Evolutionary conservation across 2,113 vertebrate species (phyloP).

Genomic region (Elgaria multicarinata): DNA sequence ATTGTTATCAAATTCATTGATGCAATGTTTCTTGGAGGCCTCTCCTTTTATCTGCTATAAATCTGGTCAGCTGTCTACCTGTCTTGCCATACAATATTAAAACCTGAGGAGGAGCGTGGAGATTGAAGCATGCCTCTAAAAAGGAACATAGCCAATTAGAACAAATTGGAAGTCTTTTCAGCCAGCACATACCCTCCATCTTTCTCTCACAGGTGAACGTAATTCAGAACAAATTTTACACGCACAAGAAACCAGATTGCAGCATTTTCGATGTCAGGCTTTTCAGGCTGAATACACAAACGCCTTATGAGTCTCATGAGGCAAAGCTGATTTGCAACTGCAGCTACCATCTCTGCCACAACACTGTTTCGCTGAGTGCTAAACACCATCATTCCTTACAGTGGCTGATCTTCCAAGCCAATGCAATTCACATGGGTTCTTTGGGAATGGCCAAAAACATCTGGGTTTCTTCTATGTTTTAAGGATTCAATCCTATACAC

Average conservation of each 20-base stretch:
- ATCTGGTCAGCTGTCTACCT: not conserved
- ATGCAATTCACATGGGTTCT: rapidly evolving
- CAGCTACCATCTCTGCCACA: not conserved
- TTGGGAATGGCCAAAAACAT: not conserved
- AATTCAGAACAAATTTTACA: constrained; percentile 50
- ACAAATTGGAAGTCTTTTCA: constrained; percentile 51
- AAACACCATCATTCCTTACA: not conserved
- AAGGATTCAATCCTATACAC: not conserved
- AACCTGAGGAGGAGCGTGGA: not conserved
- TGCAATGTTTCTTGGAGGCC: not conserved
- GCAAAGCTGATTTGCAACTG: not conserved
- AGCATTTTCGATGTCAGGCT: constrained; percentile 54
- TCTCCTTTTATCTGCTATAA: not conserved
- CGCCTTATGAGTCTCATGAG: constrained; percentile 1
- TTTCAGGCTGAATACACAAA: constrained; percentile 51
- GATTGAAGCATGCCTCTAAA: constrained; percentile 22
- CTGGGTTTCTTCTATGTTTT: not conserved
- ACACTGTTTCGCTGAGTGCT: not conserved
- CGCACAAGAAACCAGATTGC: constrained; percentile 27
- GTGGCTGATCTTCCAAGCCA: not conserved
- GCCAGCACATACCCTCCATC: not conserved
- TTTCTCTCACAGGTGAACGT: constrained; percentile 6
- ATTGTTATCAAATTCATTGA: not conserved
- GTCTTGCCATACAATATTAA: constrained; percentile 15
- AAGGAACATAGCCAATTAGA: constrained; percentile 38